Evolutionary conservation across 2,888 invertebrate genomes (phyloP).

Genomic region (Trichogramma evanescens): DNA sequence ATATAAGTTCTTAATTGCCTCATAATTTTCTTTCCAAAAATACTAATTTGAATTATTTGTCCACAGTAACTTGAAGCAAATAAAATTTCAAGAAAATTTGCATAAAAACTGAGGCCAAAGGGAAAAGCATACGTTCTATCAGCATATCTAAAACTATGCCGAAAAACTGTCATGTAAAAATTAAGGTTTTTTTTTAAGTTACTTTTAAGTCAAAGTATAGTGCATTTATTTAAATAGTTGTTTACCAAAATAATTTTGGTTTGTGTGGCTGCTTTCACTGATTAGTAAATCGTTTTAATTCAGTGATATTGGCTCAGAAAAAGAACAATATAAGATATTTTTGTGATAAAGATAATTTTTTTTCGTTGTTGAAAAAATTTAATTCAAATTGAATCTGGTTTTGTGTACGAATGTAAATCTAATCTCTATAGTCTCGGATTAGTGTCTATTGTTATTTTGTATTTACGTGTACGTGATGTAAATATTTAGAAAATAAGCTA

Average conservation of each 20-base stretch:
- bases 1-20: background rate
- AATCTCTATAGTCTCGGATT: conserved; percentile 24
- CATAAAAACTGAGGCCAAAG: conserved; percentile 22
- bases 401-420: conserved; percentile 3
- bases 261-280: too few relatives aligned
- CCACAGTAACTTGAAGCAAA: background rate
- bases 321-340: too few relatives aligned
- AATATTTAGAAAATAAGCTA: conserved; percentile 13
- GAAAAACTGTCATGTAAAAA: conserved; percentile 9
- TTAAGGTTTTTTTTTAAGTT: conserved; percentile 1
- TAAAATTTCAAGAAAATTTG: background rate
- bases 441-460: conserved; percentile 20
- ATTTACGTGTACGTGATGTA: conserved; percentile 23
- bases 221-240: conserved; percentile 13
- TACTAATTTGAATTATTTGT: background rate
- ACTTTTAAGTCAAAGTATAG: conserved; percentile 14
- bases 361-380: too few relatives aligned
- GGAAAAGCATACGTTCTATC: conserved; percentile 17
- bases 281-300: too few relatives aligned
- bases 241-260: too few relatives aligned
- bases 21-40: background rate
- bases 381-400: too few relatives aligned
- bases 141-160: background rate
- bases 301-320: too few relatives aligned
- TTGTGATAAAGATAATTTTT: too few relatives aligned